Base-by-base conservation (phyloP, 2,888 invertebrate genomes). In the Pheosia tremula region DNA sequence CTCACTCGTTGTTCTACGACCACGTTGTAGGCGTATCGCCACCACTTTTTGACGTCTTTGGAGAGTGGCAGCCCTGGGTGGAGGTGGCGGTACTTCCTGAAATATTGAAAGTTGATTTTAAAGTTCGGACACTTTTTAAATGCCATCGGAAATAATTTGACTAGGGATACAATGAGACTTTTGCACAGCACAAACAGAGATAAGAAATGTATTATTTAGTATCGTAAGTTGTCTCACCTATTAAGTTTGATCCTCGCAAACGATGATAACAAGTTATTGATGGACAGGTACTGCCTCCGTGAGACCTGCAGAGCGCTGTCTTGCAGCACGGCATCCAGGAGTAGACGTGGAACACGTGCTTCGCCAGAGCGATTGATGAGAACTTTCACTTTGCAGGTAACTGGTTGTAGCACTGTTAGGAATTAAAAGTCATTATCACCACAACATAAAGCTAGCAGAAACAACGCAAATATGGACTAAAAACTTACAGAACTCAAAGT, bases 401-500 rank as follows among this genome's bases (percentile, higher is more conserved):
- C 96, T 3, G 97, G 97, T 82, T 96, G 96, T 53, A 97, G 81
- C 71, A 97, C 97, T 97, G 88, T 52, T 92, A 90, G 66, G 56
- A 50, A 13, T 5, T 56, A 57, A 0, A 38, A 5, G 5, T 45
- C 5, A 37, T 10, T 7, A 13, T 9, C 13, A 56, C 39, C n/a
- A 43, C 8, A 3, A 43, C 43, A 43, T 9, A 10, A 43, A 43
- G 4, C 4, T 43, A 4, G 9, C 9, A 43, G 0, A 43, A 43
- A 43, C 0, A 3, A 49, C 49, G n/a, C 49, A 47, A 49, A 49
- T 49, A n/a, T 43, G 47, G n/a, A 2, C 3, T 41, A 10, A n/a
- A 10, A 36, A 95, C 96, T 95, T 88, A 97, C 97, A 90, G 86
- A 97, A 97, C 77, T 97, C 96, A 84, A 97, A 97, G 66, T 96